phyloP scores from a whole-genome alignment of 2,888 invertebrate genomes.

The Zelleria hepariella region DNA sequence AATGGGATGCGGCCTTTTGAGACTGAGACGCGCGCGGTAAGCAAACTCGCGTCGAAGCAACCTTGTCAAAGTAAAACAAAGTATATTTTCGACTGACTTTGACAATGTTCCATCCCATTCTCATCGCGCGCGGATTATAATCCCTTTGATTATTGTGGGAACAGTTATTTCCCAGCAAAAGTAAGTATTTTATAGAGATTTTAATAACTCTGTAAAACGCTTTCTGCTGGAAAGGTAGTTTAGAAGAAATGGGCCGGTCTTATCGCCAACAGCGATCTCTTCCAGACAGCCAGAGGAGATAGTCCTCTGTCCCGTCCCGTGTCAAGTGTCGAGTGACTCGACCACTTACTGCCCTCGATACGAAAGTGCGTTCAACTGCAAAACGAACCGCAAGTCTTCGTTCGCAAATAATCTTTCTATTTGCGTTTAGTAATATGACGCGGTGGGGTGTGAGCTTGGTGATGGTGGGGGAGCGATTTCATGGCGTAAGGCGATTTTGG shows the following conservation, averaged over 20 bases:
- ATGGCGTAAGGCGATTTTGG: not conserved
- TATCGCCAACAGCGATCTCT: not conserved
- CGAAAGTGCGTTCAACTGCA: conserved; percentile 11
- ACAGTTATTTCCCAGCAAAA: no score
- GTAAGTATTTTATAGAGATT: no score
- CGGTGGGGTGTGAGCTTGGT: conserved; percentile 21
- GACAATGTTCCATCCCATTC: no score
- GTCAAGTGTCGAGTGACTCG: conserved; percentile 4
- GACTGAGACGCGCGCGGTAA: no score
- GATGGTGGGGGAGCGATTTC: not conserved
- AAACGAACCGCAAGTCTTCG: conserved; percentile 23
- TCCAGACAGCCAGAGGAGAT: not conserved
- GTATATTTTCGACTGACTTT: no score
- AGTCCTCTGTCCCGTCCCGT: not conserved
- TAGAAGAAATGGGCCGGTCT: not conserved
- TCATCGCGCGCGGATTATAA: no score
- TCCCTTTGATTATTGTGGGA: no score
- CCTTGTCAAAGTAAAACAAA: no score
- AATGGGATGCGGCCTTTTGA: no score
- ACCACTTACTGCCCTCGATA: conserved; percentile 15
- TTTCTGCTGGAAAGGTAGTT: not conserved
- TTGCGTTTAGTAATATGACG: conserved; percentile 36
- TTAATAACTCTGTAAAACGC: not conserved
- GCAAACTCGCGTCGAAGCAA: no score
- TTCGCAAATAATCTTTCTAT: conserved; percentile 44